A percentile compares a stretch with the other conserved stretches of the same genome.
phyloP scores from a whole-genome alignment of 1,140 invertebrate genomes.

The Popillia japonica region DNA sequence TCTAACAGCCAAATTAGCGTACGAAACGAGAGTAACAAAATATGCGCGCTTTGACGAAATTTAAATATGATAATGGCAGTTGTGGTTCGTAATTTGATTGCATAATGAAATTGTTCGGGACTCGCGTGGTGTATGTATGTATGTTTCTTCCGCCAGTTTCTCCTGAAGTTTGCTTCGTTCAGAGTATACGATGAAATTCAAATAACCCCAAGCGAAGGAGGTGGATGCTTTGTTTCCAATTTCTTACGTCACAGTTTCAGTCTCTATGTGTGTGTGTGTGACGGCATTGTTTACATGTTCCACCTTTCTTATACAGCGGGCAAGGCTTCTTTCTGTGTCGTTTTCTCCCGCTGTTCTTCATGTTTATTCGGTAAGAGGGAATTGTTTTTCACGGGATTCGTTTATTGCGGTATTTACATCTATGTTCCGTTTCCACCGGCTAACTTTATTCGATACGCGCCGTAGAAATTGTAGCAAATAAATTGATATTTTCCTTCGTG shows the following conservation, averaged over 20 bases:
- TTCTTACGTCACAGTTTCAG: slow-evolving; percentile 27
- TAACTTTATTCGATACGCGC: not conserved
- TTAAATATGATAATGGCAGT: slow-evolving; percentile 30
- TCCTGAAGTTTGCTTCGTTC: not conserved
- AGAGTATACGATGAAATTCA: not conserved
- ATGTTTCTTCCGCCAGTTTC: not conserved
- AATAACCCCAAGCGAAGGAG: slow-evolving; percentile 11
- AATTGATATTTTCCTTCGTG: not conserved
- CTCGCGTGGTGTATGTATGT: not conserved
- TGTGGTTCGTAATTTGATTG: slow-evolving; percentile 29
- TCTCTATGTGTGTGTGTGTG: not conserved
- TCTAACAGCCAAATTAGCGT: not conserved
- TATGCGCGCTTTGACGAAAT: not conserved
- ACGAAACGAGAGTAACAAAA: not conserved
- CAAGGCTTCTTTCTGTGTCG: not conserved
- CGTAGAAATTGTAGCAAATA: not conserved
- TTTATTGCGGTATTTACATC: slow-evolving; percentile 30
- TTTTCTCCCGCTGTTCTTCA: slow-evolving; percentile 11
- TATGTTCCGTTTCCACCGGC: not conserved
- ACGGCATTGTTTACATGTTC: slow-evolving; percentile 6
- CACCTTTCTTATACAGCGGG: not conserved
- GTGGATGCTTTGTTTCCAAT: slow-evolving; percentile 32
- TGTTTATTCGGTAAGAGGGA: slow-evolving; percentile 21
- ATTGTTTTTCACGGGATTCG: slow-evolving; percentile 23
- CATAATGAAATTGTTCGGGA: slow-evolving; percentile 16